phyloP scores from a whole-genome alignment of 2,888 invertebrate genomes.

The Pterobdella sp. region DNA sequence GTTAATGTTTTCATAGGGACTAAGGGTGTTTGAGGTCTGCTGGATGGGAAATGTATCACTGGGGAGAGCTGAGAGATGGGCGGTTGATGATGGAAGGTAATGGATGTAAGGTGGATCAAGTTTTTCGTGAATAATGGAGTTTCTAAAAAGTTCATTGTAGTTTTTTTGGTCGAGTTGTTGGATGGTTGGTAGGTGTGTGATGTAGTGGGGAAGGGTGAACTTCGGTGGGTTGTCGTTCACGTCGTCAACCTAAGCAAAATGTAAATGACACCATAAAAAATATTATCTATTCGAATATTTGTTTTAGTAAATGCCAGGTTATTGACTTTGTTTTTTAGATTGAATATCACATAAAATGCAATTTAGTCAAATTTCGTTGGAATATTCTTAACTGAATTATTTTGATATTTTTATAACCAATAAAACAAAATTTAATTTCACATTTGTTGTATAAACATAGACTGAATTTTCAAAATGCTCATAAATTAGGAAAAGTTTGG shows the following conservation, averaged over 20 bases:
- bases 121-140: background rate
- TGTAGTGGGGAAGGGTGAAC: background rate
- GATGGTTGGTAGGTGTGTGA: conserved; percentile 6
- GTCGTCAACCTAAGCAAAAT: background rate
- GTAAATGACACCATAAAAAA: background rate
- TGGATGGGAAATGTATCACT: background rate
- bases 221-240: background rate
- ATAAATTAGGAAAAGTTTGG: too few relatives aligned
- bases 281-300: background rate
- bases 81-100: background rate
- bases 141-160: background rate
- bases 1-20: too few relatives aligned
- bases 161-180: background rate
- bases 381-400: too few relatives aligned
- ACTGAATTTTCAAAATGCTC: too few relatives aligned
- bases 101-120: background rate
- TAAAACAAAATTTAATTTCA: too few relatives aligned
- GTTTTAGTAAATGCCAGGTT: background rate
- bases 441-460: too few relatives aligned
- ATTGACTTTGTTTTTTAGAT: too few relatives aligned
- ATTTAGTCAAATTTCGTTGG: too few relatives aligned
- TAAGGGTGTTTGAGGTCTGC: too few relatives aligned
- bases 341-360: too few relatives aligned
- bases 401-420: too few relatives aligned
- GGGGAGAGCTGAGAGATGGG: background rate